Conservation (phyloP, 2,797 vertebrate genomes). For the Siniperca scherzeri region DNA sequence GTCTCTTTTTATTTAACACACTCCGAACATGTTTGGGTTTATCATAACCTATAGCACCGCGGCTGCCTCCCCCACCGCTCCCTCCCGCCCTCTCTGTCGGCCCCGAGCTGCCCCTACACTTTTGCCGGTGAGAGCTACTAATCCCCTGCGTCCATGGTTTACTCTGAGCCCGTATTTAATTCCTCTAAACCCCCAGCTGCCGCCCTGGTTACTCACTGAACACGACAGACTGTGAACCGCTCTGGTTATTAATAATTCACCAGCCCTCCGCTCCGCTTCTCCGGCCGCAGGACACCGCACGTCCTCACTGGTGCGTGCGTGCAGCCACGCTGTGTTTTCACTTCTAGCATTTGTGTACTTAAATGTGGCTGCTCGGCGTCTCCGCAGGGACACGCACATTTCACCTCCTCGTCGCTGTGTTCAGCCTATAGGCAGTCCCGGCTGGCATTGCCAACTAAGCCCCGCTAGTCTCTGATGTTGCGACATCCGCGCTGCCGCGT, state of each 20-base stretch:
- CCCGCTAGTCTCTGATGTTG: constrained; percentile 42
- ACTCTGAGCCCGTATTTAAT: constrained; percentile 90
- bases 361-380: constrained; percentile 41
- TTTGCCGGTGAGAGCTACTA: constrained; percentile 85
- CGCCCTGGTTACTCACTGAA: constrained; percentile 86
- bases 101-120: constrained; percentile 79
- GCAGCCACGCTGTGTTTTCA: constrained; percentile 54
- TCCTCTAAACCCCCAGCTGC: constrained; percentile 90
- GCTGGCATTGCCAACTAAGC: constrained; percentile 33
- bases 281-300: constrained; percentile 77
- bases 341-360: constrained; percentile 51
- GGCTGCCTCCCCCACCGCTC: constrained; percentile 47
- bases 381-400: constrained; percentile 30
- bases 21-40: constrained; percentile 42
- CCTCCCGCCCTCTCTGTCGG: constrained; percentile 66
- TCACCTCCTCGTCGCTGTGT: constrained; percentile 33
- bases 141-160: constrained; percentile 88
- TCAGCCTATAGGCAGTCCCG: constrained; percentile 13
- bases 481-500: constrained; percentile 56
- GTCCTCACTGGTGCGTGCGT: constrained; percentile 56
- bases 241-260: constrained; percentile 90
- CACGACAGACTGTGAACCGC: constrained; percentile 87
- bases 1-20: not conserved
- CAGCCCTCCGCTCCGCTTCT: constrained; percentile 74
- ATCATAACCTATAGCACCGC: constrained; percentile 28